Conservation (phyloP, 2,797 vertebrate species). For the Platyrinchus mystaceus region DNA sequence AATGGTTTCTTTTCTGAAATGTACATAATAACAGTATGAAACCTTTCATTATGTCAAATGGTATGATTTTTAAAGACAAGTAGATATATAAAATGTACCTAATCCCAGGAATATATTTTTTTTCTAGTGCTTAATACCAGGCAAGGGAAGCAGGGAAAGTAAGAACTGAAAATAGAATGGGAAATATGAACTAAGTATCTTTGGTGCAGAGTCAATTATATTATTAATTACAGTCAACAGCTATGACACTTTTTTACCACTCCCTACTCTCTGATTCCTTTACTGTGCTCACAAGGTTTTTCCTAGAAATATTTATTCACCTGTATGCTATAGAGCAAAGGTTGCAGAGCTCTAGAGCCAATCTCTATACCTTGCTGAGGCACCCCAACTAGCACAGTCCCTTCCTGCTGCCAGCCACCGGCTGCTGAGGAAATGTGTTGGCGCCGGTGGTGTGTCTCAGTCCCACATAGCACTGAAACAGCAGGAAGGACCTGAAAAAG, state of each 20-base stretch:
- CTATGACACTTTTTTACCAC: not conserved
- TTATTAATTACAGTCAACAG: not conserved
- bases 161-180: not conserved
- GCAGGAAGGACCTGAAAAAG: not conserved
- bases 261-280: not conserved
- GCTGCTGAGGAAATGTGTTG: not conserved
- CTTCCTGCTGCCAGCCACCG: not conserved
- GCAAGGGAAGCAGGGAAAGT: not conserved
- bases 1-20: not conserved
- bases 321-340: not conserved
- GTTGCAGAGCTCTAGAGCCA: not conserved
- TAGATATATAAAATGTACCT: not conserved
- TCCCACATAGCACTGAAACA: not conserved
- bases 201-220: not conserved
- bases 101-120: not conserved
- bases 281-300: not conserved
- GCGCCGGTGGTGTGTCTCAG: fast-evolving
- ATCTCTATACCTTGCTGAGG: not conserved
- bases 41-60: not conserved
- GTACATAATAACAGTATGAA: not conserved
- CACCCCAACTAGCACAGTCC: not conserved
- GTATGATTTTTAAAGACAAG: not conserved
- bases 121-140: not conserved
- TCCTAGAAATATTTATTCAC: not conserved
- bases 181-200: not conserved